Evolutionary conservation across 2,797 vertebrate species (phyloP).

Genomic region (Aldrovandia affinis): DNA sequence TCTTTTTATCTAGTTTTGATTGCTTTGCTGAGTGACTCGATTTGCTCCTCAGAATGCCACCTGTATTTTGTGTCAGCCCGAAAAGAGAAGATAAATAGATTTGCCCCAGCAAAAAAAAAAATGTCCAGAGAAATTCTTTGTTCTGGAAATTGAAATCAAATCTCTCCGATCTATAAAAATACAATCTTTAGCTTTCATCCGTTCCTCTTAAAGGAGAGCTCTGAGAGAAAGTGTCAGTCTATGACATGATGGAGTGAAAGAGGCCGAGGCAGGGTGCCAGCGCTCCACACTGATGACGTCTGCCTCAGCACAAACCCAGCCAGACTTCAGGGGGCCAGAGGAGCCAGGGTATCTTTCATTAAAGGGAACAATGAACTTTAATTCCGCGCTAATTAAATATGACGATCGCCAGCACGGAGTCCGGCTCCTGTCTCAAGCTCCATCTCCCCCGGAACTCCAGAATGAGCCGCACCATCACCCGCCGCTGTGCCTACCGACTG

Average conservation of each 20-base stretch:
- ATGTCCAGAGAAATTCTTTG: constrained; percentile 11
- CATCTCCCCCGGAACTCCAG: no score
- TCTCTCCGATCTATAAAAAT: constrained; percentile 20
- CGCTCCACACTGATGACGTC: constrained; percentile 67
- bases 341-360: constrained; percentile 63
- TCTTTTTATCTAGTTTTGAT: background rate
- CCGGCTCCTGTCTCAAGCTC: background rate
- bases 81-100: background rate
- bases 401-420: constrained; percentile 46
- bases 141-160: constrained; percentile 24
- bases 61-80: background rate
- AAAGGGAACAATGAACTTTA: constrained; percentile 75
- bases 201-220: constrained; percentile 19
- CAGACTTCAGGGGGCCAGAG: constrained; percentile 62
- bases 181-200: constrained; percentile 7
- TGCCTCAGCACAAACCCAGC: constrained; percentile 63
- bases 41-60: constrained; percentile 9
- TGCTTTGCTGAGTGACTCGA: background rate
- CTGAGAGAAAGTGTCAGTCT: constrained; percentile 37
- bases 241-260: constrained; percentile 47
- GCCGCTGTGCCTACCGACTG: background rate
- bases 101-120: background rate
- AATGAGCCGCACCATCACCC: background rate
- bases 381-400: constrained; percentile 77
- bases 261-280: constrained; percentile 38